Conservation (phyloP, 2,797 vertebrate genomes). For the Xiphorhynchus erythropygius region DNA sequence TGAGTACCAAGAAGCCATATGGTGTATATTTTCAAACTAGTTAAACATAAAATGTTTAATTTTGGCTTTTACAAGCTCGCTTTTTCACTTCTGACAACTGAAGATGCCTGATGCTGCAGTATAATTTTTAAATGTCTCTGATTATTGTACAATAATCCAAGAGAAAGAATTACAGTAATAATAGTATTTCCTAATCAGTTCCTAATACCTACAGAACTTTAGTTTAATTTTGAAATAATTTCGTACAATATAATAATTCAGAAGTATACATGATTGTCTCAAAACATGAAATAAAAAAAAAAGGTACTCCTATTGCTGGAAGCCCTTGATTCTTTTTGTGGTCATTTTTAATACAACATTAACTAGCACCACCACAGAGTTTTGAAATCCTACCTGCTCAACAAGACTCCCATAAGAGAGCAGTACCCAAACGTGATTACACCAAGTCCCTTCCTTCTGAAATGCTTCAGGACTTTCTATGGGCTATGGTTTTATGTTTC, state of each 20-base stretch:
- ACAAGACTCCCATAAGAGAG: neutral
- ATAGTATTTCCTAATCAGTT: neutral
- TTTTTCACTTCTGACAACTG: neutral
- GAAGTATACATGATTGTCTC: neutral
- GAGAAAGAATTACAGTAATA: neutral
- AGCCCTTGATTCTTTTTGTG: neutral
- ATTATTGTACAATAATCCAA: neutral
- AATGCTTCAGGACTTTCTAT: neutral
- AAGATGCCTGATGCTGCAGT: neutral
- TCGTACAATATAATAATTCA: neutral
- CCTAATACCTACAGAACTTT: neutral
- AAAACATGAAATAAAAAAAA: neutral
- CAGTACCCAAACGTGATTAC: neutral
- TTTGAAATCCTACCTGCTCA: neutral
- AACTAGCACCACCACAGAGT: neutral
- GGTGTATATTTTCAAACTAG: neutral
- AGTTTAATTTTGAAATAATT: neutral
- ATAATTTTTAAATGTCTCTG: neutral
- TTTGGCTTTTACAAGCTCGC: neutral
- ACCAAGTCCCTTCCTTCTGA: neutral
- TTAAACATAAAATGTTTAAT: neutral
- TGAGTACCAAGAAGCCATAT: neutral
- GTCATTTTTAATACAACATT: neutral
- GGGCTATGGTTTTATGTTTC: neutral
- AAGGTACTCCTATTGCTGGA: neutral